Evolutionary conservation across 2,797 vertebrate species (phyloP).

Genomic region (Squalus acanthias): DNA sequence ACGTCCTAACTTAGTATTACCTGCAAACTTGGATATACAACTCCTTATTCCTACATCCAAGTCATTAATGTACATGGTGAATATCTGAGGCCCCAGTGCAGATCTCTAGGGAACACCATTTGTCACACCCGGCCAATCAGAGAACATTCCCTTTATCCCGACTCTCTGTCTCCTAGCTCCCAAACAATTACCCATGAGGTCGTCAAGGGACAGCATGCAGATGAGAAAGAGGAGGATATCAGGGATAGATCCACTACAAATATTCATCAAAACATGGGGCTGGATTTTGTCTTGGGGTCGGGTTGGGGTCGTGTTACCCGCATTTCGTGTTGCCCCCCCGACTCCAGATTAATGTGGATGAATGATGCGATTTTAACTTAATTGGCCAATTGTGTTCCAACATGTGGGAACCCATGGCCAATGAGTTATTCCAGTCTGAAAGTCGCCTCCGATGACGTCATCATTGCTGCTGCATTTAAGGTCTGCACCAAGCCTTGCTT

Average conservation of each 20-base stretch:
- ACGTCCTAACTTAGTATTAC: not conserved
- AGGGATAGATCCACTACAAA: not conserved
- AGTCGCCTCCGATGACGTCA: no score
- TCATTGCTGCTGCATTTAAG: no score
- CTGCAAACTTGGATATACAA: not conserved
- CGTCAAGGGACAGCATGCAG: not conserved
- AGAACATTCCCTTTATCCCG: not conserved
- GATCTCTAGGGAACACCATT: not conserved
- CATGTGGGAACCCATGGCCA: no score
- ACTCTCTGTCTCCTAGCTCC: not conserved
- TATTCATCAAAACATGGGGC: not conserved
- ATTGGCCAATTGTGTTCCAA: no score
- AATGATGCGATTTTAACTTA: no score
- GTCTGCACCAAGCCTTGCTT: no score
- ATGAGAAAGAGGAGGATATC: not conserved
- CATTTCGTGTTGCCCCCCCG: no score
- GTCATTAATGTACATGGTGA: not conserved
- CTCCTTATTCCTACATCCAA: not conserved
- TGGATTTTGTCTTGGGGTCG: no score
- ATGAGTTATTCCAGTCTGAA: no score
- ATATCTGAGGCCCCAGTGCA: not conserved
- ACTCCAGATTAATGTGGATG: no score
- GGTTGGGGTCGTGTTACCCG: no score
- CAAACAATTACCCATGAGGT: not conserved
- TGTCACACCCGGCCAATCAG: not conserved